Evolutionary conservation across 2,797 vertebrate species (phyloP), one percentile per base, ranked within the genome.

Genomic region (Diceros bicornis): DNA sequence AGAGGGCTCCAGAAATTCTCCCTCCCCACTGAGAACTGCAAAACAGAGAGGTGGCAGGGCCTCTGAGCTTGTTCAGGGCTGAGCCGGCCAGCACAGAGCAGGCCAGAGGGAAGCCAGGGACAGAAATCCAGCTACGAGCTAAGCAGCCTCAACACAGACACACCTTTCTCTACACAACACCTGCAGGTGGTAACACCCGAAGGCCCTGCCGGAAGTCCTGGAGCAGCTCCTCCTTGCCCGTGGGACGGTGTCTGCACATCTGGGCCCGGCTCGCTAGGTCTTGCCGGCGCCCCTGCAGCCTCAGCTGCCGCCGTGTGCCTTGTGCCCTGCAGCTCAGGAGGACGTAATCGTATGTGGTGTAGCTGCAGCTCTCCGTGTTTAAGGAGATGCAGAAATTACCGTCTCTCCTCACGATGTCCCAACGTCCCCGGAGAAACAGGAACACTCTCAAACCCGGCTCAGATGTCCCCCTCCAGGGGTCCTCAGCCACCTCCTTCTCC

Each of bases 171-270:
- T 52, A 52, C 50, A 52, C 1, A 2, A 27, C 32, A 37, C 12
- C 41, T 61, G 66, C 1, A 27, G 52, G 32, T 57, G 41, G 41
- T 21, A 14, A 47, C 34, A 29, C 6, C 64, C 4, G 13, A 16
- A 2, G 32, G 37, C 21, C 29, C 37, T 34, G 16, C 11, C 16
- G 13, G 41, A 71, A 57, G n/a, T n/a, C 27, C 23, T 4, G 2
- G 1, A 50, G 32, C 21, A 21, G 6, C 37, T 27, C 29, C 37
- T 4, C 0, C 0, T 27, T 61, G 41, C n/a, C 4, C 16, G 6
- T 6, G 17, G 7, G 66, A 21, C 21, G 66, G 21, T 0, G 10
- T 34, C 32, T 10, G 16, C 32, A 61, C 29, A 0, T 34, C 11
- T 20, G 20, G 34, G 1, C 17, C 4, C 3, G 7, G 16, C 11